A percentile compares a stretch with the other conserved stretches of the same genome.
Evolutionary conservation across 2,113 vertebrate genomes (phyloP).

Genomic region (Pagrus major): DNA sequence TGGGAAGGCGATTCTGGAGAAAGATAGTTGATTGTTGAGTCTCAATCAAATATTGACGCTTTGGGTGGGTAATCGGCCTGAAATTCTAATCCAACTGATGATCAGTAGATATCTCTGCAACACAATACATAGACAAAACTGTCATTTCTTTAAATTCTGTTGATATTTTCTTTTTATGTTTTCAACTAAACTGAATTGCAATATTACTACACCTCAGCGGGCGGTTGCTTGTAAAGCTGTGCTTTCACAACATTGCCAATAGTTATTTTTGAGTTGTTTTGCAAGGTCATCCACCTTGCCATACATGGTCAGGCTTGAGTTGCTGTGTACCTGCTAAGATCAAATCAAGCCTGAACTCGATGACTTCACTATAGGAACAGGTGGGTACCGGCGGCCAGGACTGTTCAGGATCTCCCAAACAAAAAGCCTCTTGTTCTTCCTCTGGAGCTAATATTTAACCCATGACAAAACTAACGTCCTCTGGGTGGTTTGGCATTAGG

Average conservation of each 20-base stretch:
- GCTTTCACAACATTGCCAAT: background rate
- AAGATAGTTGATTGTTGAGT: too few species aligned
- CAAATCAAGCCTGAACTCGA: slow-evolving; percentile 4
- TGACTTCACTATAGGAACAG: slow-evolving; percentile 22
- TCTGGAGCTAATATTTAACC: slow-evolving; percentile 55
- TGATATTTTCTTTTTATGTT: too few species aligned
- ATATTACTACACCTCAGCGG: background rate
- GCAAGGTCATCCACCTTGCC: background rate
- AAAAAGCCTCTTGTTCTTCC: slow-evolving; percentile 49
- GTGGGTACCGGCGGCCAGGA: background rate
- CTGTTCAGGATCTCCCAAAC: slow-evolving; percentile 10
- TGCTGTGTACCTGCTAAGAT: background rate
- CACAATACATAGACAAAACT: too few species aligned
- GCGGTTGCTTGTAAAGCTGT: background rate
- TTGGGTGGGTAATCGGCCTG: too few species aligned
- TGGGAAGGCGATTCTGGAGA: too few species aligned
- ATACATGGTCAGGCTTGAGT: background rate
- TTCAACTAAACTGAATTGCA: background rate
- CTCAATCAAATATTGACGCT: too few species aligned
- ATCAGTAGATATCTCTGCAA: too few species aligned
- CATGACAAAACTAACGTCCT: slow-evolving; percentile 47
- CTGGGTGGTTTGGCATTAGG: slow-evolving; percentile 4
- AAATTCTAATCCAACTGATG: too few species aligned
- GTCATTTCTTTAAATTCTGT: too few species aligned
- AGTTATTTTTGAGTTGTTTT: slow-evolving; percentile 4